Evolutionary conservation across 64 coral and sea anemone species (phyloP).

Genomic region (Cladopsammia gracilis): DNA sequence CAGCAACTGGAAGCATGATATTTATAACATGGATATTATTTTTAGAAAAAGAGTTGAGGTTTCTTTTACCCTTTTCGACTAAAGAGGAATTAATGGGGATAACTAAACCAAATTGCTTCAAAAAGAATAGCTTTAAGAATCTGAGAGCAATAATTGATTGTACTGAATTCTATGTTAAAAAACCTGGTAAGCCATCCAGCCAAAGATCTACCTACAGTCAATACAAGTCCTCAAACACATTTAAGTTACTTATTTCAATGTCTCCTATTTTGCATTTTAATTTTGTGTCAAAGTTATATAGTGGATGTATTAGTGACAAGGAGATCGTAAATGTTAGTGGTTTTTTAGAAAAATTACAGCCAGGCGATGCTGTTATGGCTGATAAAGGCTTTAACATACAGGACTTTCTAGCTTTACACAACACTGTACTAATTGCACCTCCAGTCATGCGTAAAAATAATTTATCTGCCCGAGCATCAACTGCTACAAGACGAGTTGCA

Average conservation of each 20-base stretch:
- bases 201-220: conserved; percentile 53
- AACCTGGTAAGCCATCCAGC: too few relatives aligned
- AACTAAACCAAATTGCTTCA: not conserved
- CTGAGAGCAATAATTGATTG: too few relatives aligned
- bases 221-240: conserved; percentile 35
- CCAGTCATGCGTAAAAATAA: conserved; percentile 24
- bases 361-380: conserved; percentile 12
- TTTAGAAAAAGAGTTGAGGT: conserved; percentile 1
- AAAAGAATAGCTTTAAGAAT: conserved; percentile 10
- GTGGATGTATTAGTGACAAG: conserved; percentile 19
- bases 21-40: conserved; percentile 30
- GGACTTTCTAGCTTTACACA: conserved; percentile 26
- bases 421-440: conserved; percentile 25
- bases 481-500: conserved; percentile 46
- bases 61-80: conserved; percentile 28
- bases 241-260: conserved; percentile 29
- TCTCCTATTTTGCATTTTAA: conserved; percentile 39
- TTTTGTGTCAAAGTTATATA: conserved; percentile 27
- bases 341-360: not conserved
- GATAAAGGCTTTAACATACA: conserved; percentile 49
- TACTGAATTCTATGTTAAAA: too few relatives aligned
- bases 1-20: not conserved
- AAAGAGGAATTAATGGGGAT: not conserved
- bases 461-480: conserved; percentile 35
- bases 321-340: conserved; percentile 23